Evolutionary conservation across 2,888 invertebrate genomes (phyloP).

Genomic region (Mythimna pallens): DNA sequence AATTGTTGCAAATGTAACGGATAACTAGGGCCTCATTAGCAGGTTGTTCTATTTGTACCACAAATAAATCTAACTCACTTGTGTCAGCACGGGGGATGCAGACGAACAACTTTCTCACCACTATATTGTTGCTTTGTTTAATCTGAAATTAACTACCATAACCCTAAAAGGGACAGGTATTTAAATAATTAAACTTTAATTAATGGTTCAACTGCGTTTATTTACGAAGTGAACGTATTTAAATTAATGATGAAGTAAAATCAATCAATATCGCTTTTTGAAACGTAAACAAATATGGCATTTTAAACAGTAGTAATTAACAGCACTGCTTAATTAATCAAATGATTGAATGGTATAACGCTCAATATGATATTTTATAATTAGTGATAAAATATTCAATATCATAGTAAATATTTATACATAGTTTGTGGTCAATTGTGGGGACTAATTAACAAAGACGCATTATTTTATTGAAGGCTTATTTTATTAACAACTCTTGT

Average conservation of each 20-base stretch:
- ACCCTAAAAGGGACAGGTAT: background rate
- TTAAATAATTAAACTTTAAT: slow-evolving; percentile 14
- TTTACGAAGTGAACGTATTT: slow-evolving; percentile 1
- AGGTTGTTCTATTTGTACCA: slow-evolving; percentile 62
- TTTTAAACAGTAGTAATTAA: slow-evolving; percentile 27
- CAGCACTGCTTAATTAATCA: slow-evolving; percentile 31
- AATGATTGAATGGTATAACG: slow-evolving; percentile 22
- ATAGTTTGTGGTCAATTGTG: background rate
- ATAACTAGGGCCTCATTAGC: slow-evolving; percentile 67
- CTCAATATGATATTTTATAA: slow-evolving; percentile 28
- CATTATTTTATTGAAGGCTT: background rate
- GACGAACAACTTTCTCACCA: slow-evolving; percentile 43
- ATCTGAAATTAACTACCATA: background rate
- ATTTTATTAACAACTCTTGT: background rate
- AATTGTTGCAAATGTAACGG: slow-evolving; percentile 67
- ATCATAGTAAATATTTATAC: slow-evolving; percentile 11
- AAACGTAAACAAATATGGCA: slow-evolving; percentile 5
- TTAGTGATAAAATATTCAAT: slow-evolving; percentile 28
- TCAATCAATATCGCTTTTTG: slow-evolving; percentile 28
- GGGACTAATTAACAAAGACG: background rate
- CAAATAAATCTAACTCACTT: slow-evolving; percentile 65
- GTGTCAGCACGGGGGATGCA: slow-evolving; percentile 44
- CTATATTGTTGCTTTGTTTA: slow-evolving; percentile 10
- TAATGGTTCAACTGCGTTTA: slow-evolving; percentile 14
- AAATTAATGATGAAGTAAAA: slow-evolving; percentile 30